Base-by-base conservation (phyloP, 2,888 invertebrate species). In the Mechanitis messenoides region DNA sequence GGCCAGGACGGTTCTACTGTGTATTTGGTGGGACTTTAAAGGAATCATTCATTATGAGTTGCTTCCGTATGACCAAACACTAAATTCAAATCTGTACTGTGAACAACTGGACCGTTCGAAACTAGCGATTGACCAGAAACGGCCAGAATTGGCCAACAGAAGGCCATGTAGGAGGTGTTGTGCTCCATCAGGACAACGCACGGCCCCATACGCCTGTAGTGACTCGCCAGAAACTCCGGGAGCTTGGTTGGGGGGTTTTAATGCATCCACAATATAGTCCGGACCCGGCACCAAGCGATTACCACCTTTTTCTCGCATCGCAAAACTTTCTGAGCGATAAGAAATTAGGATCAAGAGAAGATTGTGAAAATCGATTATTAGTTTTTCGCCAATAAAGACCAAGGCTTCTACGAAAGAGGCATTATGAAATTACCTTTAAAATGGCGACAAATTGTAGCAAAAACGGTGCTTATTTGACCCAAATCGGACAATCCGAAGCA, bases 91-190 rank as follows among this genome's bases (percentile, higher is more conserved):
- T 20, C 20, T 20, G 20, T 20, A 20, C 73, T 87, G 83, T 83
- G 79, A 92, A 92, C 75, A 92, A 92, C 75, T 91, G 91, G 47
- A 81, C 87, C 61, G 82, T 82, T 53, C 77, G 78, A 59, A 56
- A 46, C 31, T 53, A 45, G 55, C 61, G 9, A 53, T 65, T 61
- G 33, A 53, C 53, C 58, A 64, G 53, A 60, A 53, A 58, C 61
- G 58, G 57, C 38, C 58, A 64, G 53, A 60, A 53, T 60, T 64
- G 58, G 57, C 38, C 56, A 63, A 59, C 58, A 62, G 54, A 28
- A 58, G 46, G 20, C 20, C 20, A 20, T 20, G 20, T 20, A 20
- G 20, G 20, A 56, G 57, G 55, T 50, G 58, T 62, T n/a, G 59
- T 60, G 55, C 47, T 58, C 6, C 57, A 56, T n/a, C 54, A 58